Conservation (phyloP, 1,140 invertebrate genomes). For the Ylistrum balloti region DNA sequence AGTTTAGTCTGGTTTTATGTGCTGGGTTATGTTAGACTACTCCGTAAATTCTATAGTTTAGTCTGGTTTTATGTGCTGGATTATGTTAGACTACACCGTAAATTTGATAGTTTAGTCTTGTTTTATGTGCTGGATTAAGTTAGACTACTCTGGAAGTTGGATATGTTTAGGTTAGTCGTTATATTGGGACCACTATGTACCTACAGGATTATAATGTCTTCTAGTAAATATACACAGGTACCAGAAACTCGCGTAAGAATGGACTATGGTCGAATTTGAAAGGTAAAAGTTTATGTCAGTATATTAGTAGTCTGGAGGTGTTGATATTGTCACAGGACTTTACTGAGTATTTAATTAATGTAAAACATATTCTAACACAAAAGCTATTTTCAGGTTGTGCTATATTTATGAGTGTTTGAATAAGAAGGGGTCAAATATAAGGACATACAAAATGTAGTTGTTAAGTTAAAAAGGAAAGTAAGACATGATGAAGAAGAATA, state of each 20-base stretch:
- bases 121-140: no score
- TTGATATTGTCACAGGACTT: background rate
- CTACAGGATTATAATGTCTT: background rate
- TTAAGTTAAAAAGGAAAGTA: no score
- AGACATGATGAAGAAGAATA: no score
- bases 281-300: background rate
- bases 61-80: no score
- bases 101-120: no score
- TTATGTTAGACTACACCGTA: no score
- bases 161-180: background rate
- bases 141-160: background rate
- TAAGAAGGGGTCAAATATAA: constrained; percentile 9
- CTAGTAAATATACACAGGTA: background rate
- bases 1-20: no score
- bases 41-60: no score
- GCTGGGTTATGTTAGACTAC: no score
- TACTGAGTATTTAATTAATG: background rate
- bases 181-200: no score
- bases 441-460: no score
- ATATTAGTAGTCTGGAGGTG: background rate
- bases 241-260: background rate
- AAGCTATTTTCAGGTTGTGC: background rate
- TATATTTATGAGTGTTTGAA: constrained; percentile 16
- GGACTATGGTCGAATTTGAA: background rate
- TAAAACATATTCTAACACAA: background rate